Conservation (phyloP, 2,797 vertebrate species). For the Hypotaenidia philippensis region DNA sequence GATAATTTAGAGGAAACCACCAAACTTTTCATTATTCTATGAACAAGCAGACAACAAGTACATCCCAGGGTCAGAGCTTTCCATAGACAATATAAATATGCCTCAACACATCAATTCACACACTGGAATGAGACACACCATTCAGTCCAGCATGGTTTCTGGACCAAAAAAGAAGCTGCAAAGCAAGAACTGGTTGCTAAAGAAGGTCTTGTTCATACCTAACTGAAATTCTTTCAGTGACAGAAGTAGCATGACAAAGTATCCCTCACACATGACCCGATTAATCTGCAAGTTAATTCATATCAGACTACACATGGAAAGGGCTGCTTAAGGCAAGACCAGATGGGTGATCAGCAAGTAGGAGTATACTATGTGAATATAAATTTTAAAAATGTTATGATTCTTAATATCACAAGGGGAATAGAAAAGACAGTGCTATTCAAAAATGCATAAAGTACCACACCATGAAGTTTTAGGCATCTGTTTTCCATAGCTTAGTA, state of each 20-base stretch:
- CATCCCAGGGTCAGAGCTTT: conserved; percentile 30
- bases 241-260: conserved; percentile 55
- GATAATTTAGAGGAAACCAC: conserved; percentile 41
- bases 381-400: neutral
- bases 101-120: conserved; percentile 56
- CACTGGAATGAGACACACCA: conserved; percentile 52
- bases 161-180: conserved; percentile 72
- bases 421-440: neutral
- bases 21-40: conserved; percentile 4
- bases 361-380: neutral
- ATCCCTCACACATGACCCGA: conserved; percentile 29
- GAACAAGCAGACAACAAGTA: conserved; percentile 41
- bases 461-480: neutral
- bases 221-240: conserved; percentile 57
- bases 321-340: neutral
- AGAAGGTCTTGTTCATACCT: conserved; percentile 45
- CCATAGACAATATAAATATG: conserved; percentile 39
- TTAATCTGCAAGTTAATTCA: conserved; percentile 18
- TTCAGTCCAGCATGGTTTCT: conserved; percentile 44
- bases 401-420: neutral
- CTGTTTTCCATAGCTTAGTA: neutral
- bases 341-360: neutral
- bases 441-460: neutral
- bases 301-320: neutral
- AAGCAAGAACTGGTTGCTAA: conserved; percentile 37